phyloP scores from a whole-genome alignment of 2,113 vertebrate genomes.

The Tyrannus savana region DNA sequence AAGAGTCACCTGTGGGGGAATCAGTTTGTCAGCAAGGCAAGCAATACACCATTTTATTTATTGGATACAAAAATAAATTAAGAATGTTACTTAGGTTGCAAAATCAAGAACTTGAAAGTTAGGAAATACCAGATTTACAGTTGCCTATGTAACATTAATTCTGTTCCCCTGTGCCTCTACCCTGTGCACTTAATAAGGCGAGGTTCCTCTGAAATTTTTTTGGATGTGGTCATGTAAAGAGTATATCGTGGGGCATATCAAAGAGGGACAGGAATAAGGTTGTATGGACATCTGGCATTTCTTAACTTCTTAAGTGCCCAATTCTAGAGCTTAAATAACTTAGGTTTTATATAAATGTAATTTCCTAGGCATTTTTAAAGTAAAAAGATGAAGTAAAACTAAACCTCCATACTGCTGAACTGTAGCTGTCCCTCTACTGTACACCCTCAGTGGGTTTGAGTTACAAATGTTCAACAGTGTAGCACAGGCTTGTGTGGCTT shows the following conservation, averaged over 20 bases:
- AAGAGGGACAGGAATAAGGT: background rate
- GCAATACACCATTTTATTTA: constrained; percentile 47
- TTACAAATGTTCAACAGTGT: background rate
- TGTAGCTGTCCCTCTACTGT: background rate
- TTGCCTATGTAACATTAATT: constrained; percentile 61
- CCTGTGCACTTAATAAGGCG: constrained; percentile 18
- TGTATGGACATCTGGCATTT: constrained; percentile 48
- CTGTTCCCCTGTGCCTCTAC: constrained; percentile 22
- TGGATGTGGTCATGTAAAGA: constrained; percentile 12
- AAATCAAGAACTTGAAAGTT: constrained; percentile 49
- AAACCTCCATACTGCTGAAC: background rate
- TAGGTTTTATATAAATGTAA: constrained; percentile 25
- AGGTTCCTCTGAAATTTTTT: constrained; percentile 13
- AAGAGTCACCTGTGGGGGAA: constrained; percentile 62
- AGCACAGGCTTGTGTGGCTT: background rate
- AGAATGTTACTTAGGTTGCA: constrained; percentile 60
- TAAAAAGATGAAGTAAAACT: background rate
- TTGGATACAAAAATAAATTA: constrained; percentile 45
- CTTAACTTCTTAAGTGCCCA: constrained; percentile 37
- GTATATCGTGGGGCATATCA: background rate
- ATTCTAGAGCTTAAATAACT: constrained; percentile 15
- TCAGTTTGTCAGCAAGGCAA: constrained; percentile 59
- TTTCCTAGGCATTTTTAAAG: constrained; percentile 36
- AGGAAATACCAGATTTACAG: constrained; percentile 66
- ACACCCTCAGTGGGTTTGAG: background rate